Evolutionary conservation across 2,113 vertebrate species (phyloP), one percentile per base, ranked within the genome.

Genomic region (Scartelaos histophorus): DNA sequence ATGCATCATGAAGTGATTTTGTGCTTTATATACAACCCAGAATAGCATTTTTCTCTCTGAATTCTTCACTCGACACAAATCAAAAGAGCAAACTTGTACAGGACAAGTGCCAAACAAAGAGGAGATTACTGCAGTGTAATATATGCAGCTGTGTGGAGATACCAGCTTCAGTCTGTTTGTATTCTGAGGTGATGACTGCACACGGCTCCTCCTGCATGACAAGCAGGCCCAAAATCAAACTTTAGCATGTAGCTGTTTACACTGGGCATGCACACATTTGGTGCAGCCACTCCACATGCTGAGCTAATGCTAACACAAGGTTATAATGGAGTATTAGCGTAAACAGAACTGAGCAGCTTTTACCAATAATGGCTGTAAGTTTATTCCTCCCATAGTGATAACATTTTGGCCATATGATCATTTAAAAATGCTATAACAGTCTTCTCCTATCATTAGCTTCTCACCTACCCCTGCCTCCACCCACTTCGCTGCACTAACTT

Each of bases 51-150:
- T 13, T 21, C 1, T 38, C 58, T 69, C 61, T 34, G 65, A 84
- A 79, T 86, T 79, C 79, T 88, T 86, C 62, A 66, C 24, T 69
- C 13, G 24, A 43, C 15, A 72, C 45, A 73, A 77, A 49, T 76
- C 69, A 71, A 34, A 81, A 46, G 69, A 54, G 34, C 46, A 22
- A 64, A 64, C 34, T 64, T 64, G 46, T 58, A 62, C 25, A 65
- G 57, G 29, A 68, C 17, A 45, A 43, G 54, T 25, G 58, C 38
- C 67, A 5, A 45, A 21, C 29, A 65, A 47, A 19, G 73, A 38
- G 15, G 73, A 0, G 29, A 66, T 46, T 54, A 21, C 46, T 54
- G 35, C n/a, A 58, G 53, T 1, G 15, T 70, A 60, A 73, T 75
- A 34, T 67, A 45, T 75, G 72, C 69, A 21, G 29, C n/a, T 73